phyloP scores from a whole-genome alignment of 2,888 invertebrate genomes.

The Pandemis corylana region DNA sequence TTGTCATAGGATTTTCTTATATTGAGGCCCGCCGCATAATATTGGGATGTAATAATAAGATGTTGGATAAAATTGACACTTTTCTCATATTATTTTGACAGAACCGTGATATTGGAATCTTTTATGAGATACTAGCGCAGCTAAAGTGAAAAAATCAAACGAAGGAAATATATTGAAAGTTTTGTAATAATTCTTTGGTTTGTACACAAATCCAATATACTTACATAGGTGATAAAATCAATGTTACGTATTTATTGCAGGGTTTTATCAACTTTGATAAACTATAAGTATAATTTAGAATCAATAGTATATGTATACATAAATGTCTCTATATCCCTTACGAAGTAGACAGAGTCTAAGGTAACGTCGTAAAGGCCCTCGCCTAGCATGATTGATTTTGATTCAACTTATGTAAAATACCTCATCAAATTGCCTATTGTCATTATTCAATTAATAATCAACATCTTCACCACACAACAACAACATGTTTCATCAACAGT shows the following conservation, averaged over 20 bases:
- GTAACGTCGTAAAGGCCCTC: no score
- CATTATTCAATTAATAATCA: background rate
- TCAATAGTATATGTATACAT: no score
- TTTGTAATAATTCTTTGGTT: background rate
- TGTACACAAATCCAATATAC: background rate
- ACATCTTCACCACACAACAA: background rate
- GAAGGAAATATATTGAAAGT: slow-evolving; percentile 31
- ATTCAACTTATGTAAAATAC: background rate
- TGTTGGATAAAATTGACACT: slow-evolving; percentile 47
- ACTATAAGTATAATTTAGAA: no score
- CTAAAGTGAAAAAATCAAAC: slow-evolving; percentile 30
- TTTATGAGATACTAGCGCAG: slow-evolving; percentile 33
- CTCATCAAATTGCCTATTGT: background rate
- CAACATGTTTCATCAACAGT: slow-evolving; percentile 1
- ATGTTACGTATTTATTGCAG: no score
- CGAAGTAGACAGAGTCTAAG: no score
- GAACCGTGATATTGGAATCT: slow-evolving; percentile 37
- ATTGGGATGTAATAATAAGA: slow-evolving; percentile 41
- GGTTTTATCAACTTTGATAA: no score
- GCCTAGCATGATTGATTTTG: background rate
- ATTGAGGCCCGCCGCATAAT: slow-evolving; percentile 36
- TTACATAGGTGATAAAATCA: no score
- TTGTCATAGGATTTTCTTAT: slow-evolving; percentile 33
- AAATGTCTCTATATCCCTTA: no score
- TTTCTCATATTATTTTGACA: slow-evolving; percentile 43